Conservation (phyloP, 2,113 vertebrate species). For the Indicator maculatus region DNA sequence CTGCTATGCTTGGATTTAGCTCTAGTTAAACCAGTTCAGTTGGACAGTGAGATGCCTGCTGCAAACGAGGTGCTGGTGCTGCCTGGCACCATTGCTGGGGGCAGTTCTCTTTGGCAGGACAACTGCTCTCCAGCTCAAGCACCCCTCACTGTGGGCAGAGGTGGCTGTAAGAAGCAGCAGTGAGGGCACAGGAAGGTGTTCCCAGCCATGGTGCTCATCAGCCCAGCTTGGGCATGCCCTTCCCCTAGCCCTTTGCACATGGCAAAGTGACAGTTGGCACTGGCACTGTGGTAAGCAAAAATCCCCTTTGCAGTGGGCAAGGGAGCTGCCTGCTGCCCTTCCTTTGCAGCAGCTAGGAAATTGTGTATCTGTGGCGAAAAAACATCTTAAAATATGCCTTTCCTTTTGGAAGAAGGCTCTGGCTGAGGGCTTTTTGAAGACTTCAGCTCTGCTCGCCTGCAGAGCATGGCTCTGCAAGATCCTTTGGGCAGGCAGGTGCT, state of each 20-base stretch:
- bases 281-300: background rate
- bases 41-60: background rate
- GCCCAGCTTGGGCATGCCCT: background rate
- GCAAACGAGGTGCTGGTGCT: background rate
- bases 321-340: background rate
- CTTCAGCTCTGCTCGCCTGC: background rate
- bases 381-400: background rate
- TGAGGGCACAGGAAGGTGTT: accelerated
- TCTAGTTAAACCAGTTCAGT: background rate
- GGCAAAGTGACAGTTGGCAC: background rate
- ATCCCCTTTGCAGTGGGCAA: background rate
- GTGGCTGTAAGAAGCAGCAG: background rate
- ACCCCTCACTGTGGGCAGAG: background rate
- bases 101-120: background rate
- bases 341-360: background rate
- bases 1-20: background rate
- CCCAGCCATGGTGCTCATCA: background rate
- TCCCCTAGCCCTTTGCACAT: background rate
- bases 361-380: background rate
- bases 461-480: background rate
- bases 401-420: background rate
- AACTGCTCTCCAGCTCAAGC: background rate
- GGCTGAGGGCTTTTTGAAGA: background rate
- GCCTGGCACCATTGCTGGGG: background rate
- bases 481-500: background rate